Percentiles rank a stretch among this genome's conserved stretches.
Conservation (phyloP, 1,140 invertebrate genomes). For the Zophobas morio region DNA sequence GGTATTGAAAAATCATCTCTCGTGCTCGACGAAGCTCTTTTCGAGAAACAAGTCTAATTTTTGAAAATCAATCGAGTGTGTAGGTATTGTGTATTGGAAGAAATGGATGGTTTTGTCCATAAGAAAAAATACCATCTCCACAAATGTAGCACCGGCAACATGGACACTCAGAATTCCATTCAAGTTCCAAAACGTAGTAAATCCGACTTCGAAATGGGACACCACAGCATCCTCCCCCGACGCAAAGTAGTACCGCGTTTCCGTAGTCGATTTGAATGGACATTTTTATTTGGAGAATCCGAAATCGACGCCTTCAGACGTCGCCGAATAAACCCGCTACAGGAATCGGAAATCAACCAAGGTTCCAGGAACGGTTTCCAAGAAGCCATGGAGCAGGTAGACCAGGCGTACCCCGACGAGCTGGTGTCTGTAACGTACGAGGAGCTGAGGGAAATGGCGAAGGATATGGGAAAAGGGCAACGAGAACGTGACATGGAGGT, state of each 20-base stretch:
- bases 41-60: no score
- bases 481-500: conserved; percentile 89
- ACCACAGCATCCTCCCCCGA: conserved; percentile 78
- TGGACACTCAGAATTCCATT: no score
- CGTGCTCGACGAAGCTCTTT: no score
- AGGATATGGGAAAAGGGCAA: conserved; percentile 85
- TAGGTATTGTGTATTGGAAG: no score
- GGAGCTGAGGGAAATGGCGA: conserved; percentile 88
- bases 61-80: no score
- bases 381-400: conserved; percentile 98
- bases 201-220: conserved; percentile 71
- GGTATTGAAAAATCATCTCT: no score
- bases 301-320: conserved; percentile 92
- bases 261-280: conserved; percentile 91
- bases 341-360: conserved; percentile 95
- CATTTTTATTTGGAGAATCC: conserved; percentile 92
- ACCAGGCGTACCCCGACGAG: conserved; percentile 95
- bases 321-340: conserved; percentile 91
- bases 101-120: no score
- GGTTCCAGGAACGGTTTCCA: conserved; percentile 98
- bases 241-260: conserved; percentile 91
- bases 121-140: no score
- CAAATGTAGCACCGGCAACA: no score
- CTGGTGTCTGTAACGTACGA: conserved; percentile 91
- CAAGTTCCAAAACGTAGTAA: not conserved